phyloP scores from a whole-genome alignment of 2,888 invertebrate species.

The Pachycephus smyrnensis region DNA sequence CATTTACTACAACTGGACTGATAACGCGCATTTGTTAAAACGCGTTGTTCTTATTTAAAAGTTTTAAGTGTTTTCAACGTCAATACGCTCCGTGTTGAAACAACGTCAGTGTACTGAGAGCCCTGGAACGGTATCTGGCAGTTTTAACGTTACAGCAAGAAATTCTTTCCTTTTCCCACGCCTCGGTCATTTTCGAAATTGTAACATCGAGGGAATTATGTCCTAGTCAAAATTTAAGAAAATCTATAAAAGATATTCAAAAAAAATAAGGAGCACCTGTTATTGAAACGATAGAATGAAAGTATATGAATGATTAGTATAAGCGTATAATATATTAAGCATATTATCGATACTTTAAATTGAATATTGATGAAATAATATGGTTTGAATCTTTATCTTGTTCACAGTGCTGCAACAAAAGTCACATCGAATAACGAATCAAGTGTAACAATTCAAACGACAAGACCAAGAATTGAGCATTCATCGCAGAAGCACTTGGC shows the following conservation, averaged over 20 bases:
- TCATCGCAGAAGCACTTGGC: background rate
- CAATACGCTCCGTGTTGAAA: background rate
- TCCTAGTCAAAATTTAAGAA: background rate
- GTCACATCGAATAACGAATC: background rate
- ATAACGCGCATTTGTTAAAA: background rate
- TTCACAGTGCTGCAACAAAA: background rate
- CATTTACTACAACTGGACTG: background rate
- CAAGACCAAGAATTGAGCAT: background rate
- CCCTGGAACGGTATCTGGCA: background rate
- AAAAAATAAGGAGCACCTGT: background rate
- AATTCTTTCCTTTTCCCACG: background rate
- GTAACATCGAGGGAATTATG: background rate
- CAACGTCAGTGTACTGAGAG: background rate
- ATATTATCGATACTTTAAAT: background rate
- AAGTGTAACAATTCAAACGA: background rate
- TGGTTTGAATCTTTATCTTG: background rate
- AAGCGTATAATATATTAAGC: background rate
- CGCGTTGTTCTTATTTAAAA: background rate
- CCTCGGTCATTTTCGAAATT: background rate
- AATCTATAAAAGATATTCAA: background rate
- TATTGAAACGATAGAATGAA: background rate
- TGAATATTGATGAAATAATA: background rate
- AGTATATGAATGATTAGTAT: background rate
- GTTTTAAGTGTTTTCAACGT: background rate
- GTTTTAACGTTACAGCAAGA: background rate